These are phyloP conservation scores for Empis livida DNA, from an alignment of 2,888 invertebrate species.

Conservation along the genomic window DNA sequence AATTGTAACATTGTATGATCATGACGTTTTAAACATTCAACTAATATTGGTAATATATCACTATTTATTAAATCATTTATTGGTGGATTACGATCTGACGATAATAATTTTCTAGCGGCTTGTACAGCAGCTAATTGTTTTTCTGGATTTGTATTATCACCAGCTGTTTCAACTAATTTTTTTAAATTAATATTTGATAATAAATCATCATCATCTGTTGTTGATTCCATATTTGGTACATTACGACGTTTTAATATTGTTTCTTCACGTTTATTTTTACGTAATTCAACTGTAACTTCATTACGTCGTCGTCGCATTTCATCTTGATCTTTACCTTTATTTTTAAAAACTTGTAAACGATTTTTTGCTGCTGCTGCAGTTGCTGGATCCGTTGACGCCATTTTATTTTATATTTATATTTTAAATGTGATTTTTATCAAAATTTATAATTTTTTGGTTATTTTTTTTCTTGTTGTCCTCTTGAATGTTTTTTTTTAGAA, in stretches of 20 bases:
- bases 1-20: constrained; percentile 87
- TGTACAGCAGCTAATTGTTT: constrained; percentile 86
- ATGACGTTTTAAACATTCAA: constrained; percentile 72
- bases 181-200: constrained; percentile 61
- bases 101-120: constrained; percentile 86
- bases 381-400: constrained; percentile 15
- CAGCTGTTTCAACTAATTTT: constrained; percentile 77
- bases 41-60: constrained; percentile 90
- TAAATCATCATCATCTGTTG: constrained; percentile 64
- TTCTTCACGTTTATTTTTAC: constrained; percentile 98
- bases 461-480: too few species aligned
- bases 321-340: constrained; percentile 98
- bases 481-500: too few species aligned
- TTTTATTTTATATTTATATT: constrained; percentile 1
- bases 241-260: constrained; percentile 91
- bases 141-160: constrained; percentile 61
- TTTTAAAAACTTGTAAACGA: constrained; percentile 92
- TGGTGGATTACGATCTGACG: constrained; percentile 96
- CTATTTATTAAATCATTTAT: constrained; percentile 90
- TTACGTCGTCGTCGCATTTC: constrained; percentile 95
- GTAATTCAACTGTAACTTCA: constrained; percentile 90
- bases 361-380: constrained; percentile 37
- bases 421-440: not conserved
- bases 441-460: too few species aligned
- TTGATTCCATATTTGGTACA: constrained; percentile 77